These are phyloP conservation scores for Conopomorpha cramerella DNA, from an alignment of 1,140 invertebrate genomes.

Conservation along the genomic window DNA sequence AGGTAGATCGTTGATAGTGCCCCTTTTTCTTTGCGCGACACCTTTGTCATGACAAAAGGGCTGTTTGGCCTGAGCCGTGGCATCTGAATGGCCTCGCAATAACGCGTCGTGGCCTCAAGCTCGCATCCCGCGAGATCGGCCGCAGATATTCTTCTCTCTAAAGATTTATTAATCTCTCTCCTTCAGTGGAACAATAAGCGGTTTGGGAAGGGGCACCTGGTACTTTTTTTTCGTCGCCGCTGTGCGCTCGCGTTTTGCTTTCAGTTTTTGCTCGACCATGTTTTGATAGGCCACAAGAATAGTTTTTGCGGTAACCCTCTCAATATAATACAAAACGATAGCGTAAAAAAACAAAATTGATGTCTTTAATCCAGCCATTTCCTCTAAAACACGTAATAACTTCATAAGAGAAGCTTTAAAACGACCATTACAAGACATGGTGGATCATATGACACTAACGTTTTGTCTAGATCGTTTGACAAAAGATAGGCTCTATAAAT, in stretches of 20 bases:
- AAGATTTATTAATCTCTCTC: constrained; percentile 58
- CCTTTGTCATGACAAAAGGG: constrained; percentile 57
- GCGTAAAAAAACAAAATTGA: too few species aligned
- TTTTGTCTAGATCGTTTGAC: constrained; percentile 52
- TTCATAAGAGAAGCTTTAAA: too few species aligned
- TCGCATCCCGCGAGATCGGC: constrained; percentile 50
- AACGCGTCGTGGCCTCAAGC: constrained; percentile 39
- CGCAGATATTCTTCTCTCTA: constrained; percentile 46
- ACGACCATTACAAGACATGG: too few species aligned
- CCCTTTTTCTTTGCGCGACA: constrained; percentile 57
- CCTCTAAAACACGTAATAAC: too few species aligned
- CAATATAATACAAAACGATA: too few species aligned
- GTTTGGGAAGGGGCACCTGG: constrained; percentile 45
- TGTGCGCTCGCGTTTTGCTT: constrained; percentile 25
- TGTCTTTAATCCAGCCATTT: too few species aligned
- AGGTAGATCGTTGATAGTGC: constrained; percentile 52
- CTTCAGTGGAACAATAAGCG: constrained; percentile 46
- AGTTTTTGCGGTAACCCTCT: too few species aligned
- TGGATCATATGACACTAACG: constrained; percentile 37
- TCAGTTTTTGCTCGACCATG: constrained; percentile 38
- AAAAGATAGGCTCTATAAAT: constrained; percentile 38
- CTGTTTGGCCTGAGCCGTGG: constrained; percentile 50
- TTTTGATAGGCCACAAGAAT: too few species aligned
- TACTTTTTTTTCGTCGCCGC: constrained; percentile 38
- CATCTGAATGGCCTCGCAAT: constrained; percentile 55